Percentiles rank a stretch among this genome's conserved stretches.
These are phyloP conservation scores for Semotilus atromaculatus DNA, from an alignment of 2,797 vertebrate species.

Conservation along the genomic window DNA sequence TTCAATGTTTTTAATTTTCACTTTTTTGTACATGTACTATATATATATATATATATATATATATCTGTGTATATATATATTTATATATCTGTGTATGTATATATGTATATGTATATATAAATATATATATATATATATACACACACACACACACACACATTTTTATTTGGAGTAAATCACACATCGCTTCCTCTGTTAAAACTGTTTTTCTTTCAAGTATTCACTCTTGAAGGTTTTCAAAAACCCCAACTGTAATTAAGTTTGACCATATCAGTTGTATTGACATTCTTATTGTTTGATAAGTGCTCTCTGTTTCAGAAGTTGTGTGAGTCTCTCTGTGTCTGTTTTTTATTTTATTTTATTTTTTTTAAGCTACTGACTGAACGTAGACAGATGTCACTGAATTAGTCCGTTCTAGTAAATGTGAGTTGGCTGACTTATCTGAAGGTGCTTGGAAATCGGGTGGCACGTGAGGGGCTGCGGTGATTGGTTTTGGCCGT, in stretches of 20 bases:
- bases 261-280: neutral
- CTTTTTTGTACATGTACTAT: no score
- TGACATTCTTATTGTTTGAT: slow-evolving; percentile 20
- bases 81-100: no score
- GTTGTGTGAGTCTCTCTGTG: slow-evolving; percentile 19
- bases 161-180: neutral
- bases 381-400: slow-evolving; percentile 71
- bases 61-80: no score
- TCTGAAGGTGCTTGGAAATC: slow-evolving; percentile 57
- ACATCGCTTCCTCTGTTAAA: neutral
- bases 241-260: neutral
- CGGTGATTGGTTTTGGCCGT: slow-evolving; percentile 42
- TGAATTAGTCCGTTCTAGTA: slow-evolving; percentile 69
- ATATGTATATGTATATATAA: no score
- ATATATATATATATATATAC: no score
- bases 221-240: neutral
- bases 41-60: fast-evolving
- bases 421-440: slow-evolving; percentile 67
- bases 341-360: neutral
- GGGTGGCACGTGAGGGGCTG: slow-evolving; percentile 34
- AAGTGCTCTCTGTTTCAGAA: slow-evolving; percentile 26
- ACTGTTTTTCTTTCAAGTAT: neutral
- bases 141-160: no score
- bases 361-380: slow-evolving; percentile 54
- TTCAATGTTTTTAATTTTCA: no score